Percentiles rank a stretch among this genome's conserved stretches.
Conservation (phyloP, 2,113 vertebrate species). For the Murina feae region DNA sequence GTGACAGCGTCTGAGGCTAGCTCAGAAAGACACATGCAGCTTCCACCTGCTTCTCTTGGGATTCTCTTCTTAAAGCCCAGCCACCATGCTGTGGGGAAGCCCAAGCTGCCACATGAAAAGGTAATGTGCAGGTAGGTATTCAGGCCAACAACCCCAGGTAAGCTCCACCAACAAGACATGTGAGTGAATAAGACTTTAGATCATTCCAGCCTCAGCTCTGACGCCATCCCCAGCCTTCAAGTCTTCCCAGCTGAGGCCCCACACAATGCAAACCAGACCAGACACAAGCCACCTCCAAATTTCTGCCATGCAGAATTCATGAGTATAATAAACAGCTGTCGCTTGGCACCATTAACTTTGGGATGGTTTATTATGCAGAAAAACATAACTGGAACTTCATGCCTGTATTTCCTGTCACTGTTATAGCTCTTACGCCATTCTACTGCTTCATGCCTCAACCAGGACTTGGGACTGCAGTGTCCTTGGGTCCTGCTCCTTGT, state of each 20-base stretch:
- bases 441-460: neutral
- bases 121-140: too few species aligned
- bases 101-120: neutral
- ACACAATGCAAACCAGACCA: neutral
- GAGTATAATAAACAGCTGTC: neutral
- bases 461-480: neutral
- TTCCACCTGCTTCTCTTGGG: neutral
- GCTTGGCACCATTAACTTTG: neutral
- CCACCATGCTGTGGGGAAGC: neutral
- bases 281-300: neutral
- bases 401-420: neutral
- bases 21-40: neutral
- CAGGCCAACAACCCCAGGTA: neutral
- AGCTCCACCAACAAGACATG: neutral
- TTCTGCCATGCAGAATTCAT: neutral
- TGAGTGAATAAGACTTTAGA: neutral
- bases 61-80: neutral
- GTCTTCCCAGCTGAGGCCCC: neutral
- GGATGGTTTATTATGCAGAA: neutral
- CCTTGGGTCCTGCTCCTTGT: neutral
- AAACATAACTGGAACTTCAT: neutral
- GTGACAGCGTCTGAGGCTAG: neutral
- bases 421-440: neutral
- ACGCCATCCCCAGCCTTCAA: neutral
- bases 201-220: neutral